Base-by-base conservation (phyloP, 2,888 invertebrate species). In the Drosophila suboccidentalis region DNA sequence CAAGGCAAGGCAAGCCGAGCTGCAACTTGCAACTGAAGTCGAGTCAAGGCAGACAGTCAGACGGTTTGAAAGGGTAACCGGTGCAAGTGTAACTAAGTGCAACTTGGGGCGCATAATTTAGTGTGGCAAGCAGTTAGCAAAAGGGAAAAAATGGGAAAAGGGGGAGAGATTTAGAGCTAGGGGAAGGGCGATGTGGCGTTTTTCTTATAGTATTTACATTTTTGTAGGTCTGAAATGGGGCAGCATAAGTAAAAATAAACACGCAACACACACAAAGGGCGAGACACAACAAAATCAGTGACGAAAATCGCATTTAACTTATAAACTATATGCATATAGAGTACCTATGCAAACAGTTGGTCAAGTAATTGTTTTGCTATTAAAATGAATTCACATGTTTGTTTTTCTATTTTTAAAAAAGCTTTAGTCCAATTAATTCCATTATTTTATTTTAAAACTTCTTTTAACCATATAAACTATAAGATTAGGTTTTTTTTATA, bases 231-330 rank as follows among this genome's bases (percentile, higher is more conserved):
- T 66, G 75, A 68, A 63, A 68, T 74, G 73, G 68, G 71, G 61
- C 62, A 64, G 69, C 54, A 43, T 67, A 80, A 75, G 64, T 59
- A 83, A 69, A 74, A 69, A 74, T 75, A 75, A 43, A 67, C 78
- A 86, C 76, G 84, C 80, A 84, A 80, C 70, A 73, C 76, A 78
- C 76, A 78, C 76, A 83, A 32, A 50, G 70, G 68, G 43, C 59
- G 58, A 57, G 72, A 57, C 64, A 66, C 54, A 47, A 53, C 22
- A 62, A 74, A 80, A 80, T 80, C 73, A 76, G 59, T 66, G 69
- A 73, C 71, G 67, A 78, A 85, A 85, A 88, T 86, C 87, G 75
- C 72, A 55, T 66, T 67, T 67, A 78, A 54, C 78, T 60, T 75
- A 75, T 59, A 49, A 59, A 43, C 55, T 38, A 63, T 72, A 47